These are phyloP conservation scores for Plutomurus gul DNA, from an alignment of 1,140 invertebrate genomes.

Conservation along the genomic window DNA sequence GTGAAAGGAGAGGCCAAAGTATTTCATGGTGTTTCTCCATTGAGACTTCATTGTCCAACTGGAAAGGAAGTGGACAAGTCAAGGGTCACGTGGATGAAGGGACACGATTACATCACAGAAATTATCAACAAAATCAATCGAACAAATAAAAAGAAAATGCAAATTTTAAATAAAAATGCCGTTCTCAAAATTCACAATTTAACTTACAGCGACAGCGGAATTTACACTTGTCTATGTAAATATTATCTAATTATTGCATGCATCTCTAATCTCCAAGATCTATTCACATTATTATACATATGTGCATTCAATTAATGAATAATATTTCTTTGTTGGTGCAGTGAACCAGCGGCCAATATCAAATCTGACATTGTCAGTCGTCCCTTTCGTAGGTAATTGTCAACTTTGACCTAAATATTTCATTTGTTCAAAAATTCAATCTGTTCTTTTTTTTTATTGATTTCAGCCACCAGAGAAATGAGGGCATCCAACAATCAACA, in stretches of 20 bases:
- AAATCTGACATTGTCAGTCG: slow-evolving; percentile 55
- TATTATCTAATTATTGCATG: too few species aligned
- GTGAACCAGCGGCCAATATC: slow-evolving; percentile 53
- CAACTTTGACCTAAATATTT: neutral
- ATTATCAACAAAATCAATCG: slow-evolving; percentile 70
- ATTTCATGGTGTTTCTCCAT: slow-evolving; percentile 75
- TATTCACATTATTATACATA: too few species aligned
- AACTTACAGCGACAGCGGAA: slow-evolving; percentile 73
- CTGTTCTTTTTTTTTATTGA: neutral
- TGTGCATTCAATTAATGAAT: neutral
- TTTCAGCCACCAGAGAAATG: neutral
- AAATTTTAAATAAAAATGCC: slow-evolving; percentile 85
- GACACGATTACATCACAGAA: slow-evolving; percentile 67
- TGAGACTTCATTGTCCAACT: slow-evolving; percentile 79
- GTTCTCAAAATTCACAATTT: slow-evolving; percentile 79
- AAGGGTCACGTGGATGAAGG: slow-evolving; percentile 80
- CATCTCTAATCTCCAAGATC: too few species aligned
- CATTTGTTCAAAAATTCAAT: neutral
- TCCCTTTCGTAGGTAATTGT: slow-evolving; percentile 36
- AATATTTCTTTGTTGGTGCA: neutral
- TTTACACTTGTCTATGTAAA: slow-evolving; percentile 78
- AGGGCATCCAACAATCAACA: too few species aligned
- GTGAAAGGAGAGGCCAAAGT: slow-evolving; percentile 83
- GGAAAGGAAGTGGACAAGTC: slow-evolving; percentile 52
- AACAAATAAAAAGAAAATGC: slow-evolving; percentile 73